Evolutionary conservation across 2,888 invertebrate species (phyloP).

Genomic region (Eudasyphora cyanicolor): DNA sequence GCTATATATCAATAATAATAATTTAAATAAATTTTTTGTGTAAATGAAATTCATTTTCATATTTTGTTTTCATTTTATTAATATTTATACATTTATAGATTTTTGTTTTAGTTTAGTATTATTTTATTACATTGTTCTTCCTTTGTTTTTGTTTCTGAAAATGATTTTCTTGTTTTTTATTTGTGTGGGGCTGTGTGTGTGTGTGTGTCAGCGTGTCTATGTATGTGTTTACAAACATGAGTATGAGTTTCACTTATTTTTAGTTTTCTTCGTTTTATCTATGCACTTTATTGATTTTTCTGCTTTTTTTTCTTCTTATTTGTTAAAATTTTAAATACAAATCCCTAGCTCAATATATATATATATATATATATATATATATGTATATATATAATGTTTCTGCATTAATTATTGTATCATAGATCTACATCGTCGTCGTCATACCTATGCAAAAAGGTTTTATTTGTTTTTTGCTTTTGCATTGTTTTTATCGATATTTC

Average conservation of each 20-base stretch:
- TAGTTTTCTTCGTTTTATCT: slow-evolving; percentile 20
- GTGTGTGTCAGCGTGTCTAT: slow-evolving; percentile 7
- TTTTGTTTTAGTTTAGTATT: slow-evolving; percentile 22
- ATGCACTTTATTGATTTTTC: slow-evolving; percentile 30
- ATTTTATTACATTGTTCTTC: slow-evolving; percentile 35
- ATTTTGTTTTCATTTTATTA: slow-evolving; percentile 49
- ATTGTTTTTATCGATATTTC: background rate
- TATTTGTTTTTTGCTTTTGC: background rate
- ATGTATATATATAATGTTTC: background rate
- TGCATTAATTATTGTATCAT: background rate
- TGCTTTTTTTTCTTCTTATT: slow-evolving; percentile 9
- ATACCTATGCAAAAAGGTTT: background rate
- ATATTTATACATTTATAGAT: background rate
- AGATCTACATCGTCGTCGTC: background rate
- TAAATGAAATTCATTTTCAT: slow-evolving; percentile 57
- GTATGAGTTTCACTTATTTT: slow-evolving; percentile 30
- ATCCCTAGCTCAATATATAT: background rate
- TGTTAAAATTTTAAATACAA: no score
- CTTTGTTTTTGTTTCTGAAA: slow-evolving; percentile 6
- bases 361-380: background rate
- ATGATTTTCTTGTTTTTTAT: background rate
- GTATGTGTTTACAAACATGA: slow-evolving; percentile 1
- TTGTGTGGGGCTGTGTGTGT: slow-evolving; percentile 9
- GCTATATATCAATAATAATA: slow-evolving; percentile 34
- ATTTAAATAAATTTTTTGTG: slow-evolving; percentile 49